Evolutionary conservation across 2,113 vertebrate genomes (phyloP), one percentile per base, ranked within the genome.

Genomic region (Megaceryle torquata): DNA sequence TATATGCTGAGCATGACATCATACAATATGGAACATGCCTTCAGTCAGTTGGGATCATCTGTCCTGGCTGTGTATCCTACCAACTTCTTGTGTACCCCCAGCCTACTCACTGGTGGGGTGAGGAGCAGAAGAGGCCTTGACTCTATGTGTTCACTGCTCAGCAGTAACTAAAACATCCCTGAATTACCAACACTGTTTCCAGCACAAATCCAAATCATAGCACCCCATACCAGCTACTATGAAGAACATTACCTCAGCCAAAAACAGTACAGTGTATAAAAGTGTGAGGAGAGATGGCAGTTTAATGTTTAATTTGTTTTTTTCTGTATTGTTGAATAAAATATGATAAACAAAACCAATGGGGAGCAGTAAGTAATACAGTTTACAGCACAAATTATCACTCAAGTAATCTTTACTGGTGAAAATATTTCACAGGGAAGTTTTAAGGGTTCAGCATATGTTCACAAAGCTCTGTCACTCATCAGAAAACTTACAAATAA

Each of bases 341-440:
- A 82, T 75, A 69, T 24, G 56, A 70, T 69, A 79, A 95, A 91
- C 53, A 82, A 91, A 95, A 80, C 57, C 67, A 94, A 60, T 0
- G 4, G 82, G 29, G 48, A 95, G 43, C 69, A 67, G 50, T 37
- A 60, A 88, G 56, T 86, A 88, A 88, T 86, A 59, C 0, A 67
- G 82, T 93, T 94, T 88, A 83, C 71, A 93, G 68, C 22, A 88
- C 25, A 81, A 79, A 77, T 90, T 77, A 67, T 77, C 91, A 85
- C 71, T 89, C 68, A 89, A 60, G 44, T 65, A 70, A 25, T 91
- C 59, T 83, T 89, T 60, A 33, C 20, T 51, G 16, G 35, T 93
- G 72, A 91, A 94, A 95, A 85, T 80, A 83, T 19, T 94, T 96
- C 67, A 76, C 84, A 35, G 41, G 57, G 44, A 68, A 71, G 82